Base-by-base conservation (phyloP, 2,797 vertebrate species). In the Crax fasciolata region DNA sequence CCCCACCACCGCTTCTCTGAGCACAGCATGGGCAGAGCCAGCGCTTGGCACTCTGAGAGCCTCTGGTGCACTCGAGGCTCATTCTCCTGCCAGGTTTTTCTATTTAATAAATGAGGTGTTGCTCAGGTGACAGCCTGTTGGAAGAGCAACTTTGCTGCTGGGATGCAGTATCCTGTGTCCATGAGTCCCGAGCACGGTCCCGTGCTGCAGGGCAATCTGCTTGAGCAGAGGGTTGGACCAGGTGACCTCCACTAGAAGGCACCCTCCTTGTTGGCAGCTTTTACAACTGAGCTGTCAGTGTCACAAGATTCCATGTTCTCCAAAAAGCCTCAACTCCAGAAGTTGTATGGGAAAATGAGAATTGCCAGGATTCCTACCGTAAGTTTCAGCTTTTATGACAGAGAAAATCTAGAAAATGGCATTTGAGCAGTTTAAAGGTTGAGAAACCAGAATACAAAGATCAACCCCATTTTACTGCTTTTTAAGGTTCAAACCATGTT, bases 61-160 rank as follows among this genome's bases (percentile, higher is more conserved):
- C 24, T 17, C n/a, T 13, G 27, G 41, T 14, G 17, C n/a, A 80
- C 58, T 23, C 19, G 4, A 20, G 39, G 25, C n/a, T 52, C 35
- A 15, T 39, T 52, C 27, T 70, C 14, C 67, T 52, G 49, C 13
- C 14, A 23, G 49, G 35, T 41, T 70, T 70, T 52, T 52, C 35
- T 70, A 30, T 23, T 70, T 39, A 39, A 39, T 49, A 70, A 39
- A 52, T 16, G 23, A 32, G 52, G 39, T 55, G 13, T 67, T n/a
- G 44, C 44, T 46, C 23, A 35, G 12, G n/a, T n/a, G 32, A 46
- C 32, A 25, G n/a, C 51, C 28, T 11, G 12, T 9, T 55, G 52
- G 39, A n/a, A 32, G 51, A 72, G 38, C 1, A 3, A 51, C 52
- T 76, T 89, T 61, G 23, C 46, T 82, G 27, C 20, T 0, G 0